phyloP scores from a whole-genome alignment of 2,888 invertebrate species.

The Augochlorella aurata region DNA sequence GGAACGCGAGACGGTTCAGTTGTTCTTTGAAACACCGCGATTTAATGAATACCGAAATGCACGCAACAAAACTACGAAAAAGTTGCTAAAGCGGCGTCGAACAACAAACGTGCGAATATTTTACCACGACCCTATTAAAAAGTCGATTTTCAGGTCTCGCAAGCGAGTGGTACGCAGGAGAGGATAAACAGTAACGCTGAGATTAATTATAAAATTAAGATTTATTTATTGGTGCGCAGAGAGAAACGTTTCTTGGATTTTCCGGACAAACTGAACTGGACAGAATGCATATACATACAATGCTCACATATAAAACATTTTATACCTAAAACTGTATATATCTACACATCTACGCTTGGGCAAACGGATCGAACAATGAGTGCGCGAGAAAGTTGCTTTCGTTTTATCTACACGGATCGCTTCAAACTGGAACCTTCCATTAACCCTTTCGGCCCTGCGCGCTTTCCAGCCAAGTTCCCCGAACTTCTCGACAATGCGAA shows the following conservation, averaged over 20 bases:
- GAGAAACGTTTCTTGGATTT: background rate
- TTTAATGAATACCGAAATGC: background rate
- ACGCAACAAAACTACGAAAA: background rate
- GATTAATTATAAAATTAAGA: conserved; percentile 12
- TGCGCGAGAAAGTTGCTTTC: background rate
- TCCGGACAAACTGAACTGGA: background rate
- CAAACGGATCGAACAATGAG: background rate
- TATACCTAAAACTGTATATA: conserved; percentile 10
- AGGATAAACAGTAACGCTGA: background rate
- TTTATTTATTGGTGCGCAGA: conserved; percentile 25
- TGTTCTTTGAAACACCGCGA: background rate
- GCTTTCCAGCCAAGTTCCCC: conserved; percentile 11
- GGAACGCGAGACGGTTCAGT: background rate
- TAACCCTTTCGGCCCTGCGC: background rate
- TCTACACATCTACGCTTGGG: conserved; percentile 1
- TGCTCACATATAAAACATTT: conserved; percentile 7
- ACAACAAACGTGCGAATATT: background rate
- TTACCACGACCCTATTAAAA: background rate
- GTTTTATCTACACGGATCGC: conserved; percentile 19
- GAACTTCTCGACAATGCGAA: background rate
- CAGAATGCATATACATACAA: conserved; percentile 28
- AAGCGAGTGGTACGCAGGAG: background rate
- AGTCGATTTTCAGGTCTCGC: background rate
- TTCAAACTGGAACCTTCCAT: background rate
- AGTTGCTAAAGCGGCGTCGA: background rate